Evolutionary conservation across 2,113 vertebrate species (phyloP), one percentile per base, ranked within the genome.

Genomic region (Holacanthus passer): DNA sequence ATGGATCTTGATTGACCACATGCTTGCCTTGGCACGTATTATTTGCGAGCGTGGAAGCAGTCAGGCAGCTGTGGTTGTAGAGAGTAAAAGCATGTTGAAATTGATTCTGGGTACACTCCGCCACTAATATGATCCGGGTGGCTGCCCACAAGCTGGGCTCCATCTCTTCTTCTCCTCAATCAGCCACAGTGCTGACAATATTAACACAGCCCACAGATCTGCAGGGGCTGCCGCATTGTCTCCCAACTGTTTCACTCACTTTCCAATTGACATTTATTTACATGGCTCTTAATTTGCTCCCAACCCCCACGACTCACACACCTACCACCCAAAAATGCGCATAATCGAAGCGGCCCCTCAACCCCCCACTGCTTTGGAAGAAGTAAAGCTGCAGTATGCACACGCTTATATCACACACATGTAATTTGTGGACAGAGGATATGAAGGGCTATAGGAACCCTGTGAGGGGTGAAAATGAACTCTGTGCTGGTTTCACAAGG

Each of bases 71-170:
- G 87, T 80, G 77, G 89, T 90, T 89, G 81, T 71, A 83, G 91
- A 90, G 86, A 89, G 90, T 86, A 82, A 90, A 93, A 94, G 88
- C 88, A 87, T 92, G 90, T 86, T 91, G 90, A 92, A 93, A 94
- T 93, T 91, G 91, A 94, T 93, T 93, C 90, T 89, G 88, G 90
- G 88, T 93, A 87, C 85, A 89, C 88, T 92, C 85, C 82, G 88
- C 82, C 69, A 74, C 88, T 93, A 93, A 94, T 91, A 91, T 93
- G 90, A 93, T 93, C 82, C 79, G 92, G 88, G 91, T 94, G 93
- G 88, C 88, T 94, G 89, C 89, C 89, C 91, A 87, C 92, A 92
- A 88, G 91, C 93, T 91, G 91, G 86, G 88, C 88, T 91, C 91
- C 87, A 76, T 91, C 90, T 91, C 88, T 64, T 89, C 86, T 88